phyloP scores from a whole-genome alignment of 2,113 vertebrate species.

The Ancistrus triradiatus region DNA sequence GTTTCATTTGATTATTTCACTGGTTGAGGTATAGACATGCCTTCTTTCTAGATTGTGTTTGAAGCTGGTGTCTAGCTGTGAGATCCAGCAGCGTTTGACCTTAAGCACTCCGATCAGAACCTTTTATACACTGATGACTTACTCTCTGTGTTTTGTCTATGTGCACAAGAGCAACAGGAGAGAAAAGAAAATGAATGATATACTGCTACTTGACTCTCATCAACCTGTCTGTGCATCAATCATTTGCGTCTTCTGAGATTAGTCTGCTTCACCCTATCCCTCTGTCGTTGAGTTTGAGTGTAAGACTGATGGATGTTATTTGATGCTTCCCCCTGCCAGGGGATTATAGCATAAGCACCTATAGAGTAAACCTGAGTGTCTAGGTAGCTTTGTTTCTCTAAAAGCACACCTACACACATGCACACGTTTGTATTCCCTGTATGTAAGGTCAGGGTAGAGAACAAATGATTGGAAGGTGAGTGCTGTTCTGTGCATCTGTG shows the following conservation, averaged over 20 bases:
- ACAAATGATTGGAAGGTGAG: constrained; percentile 1
- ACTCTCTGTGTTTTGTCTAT: constrained; percentile 1
- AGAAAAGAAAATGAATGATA: constrained; percentile 3
- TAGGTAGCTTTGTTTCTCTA: too few relatives aligned
- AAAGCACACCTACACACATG: too few relatives aligned
- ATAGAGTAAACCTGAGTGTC: too few relatives aligned
- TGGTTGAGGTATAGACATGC: neutral
- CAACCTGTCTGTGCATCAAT: neutral
- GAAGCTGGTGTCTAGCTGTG: constrained; percentile 50
- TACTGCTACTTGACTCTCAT: neutral
- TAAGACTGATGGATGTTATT: constrained; percentile 46
- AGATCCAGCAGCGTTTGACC: constrained; percentile 33
- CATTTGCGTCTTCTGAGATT: too few relatives aligned
- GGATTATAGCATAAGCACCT: too few relatives aligned
- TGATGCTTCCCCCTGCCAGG: too few relatives aligned
- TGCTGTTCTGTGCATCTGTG: neutral
- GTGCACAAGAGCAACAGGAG: neutral
- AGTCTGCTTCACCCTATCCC: neutral
- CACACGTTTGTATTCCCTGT: too few relatives aligned
- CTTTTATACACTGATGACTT: constrained; percentile 20
- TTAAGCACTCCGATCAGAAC: constrained; percentile 23
- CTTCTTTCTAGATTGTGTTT: constrained; percentile 25
- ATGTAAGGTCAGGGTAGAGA: neutral
- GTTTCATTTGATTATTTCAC: constrained; percentile 6
- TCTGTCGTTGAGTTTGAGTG: constrained; percentile 9